Conservation (phyloP, 2,797 vertebrate genomes). For the Oreonectes daqikongensis region DNA sequence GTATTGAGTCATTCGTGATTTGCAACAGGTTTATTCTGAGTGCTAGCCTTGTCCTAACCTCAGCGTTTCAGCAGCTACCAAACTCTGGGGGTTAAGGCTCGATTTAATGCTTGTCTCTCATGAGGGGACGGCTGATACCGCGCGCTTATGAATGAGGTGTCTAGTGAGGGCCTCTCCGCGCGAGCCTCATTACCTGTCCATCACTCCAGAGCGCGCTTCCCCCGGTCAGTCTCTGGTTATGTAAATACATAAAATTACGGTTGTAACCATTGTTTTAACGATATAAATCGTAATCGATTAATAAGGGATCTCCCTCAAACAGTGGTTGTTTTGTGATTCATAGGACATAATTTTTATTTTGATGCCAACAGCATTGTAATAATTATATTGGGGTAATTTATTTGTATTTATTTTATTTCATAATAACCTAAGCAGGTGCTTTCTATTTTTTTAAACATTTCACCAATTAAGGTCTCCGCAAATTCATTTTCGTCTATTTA, state of each 20-base stretch:
- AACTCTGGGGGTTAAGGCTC: slow-evolving; percentile 56
- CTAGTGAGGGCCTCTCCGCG: slow-evolving; percentile 58
- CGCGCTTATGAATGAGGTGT: slow-evolving; percentile 74
- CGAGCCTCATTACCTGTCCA: slow-evolving; percentile 62
- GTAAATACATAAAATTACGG: slow-evolving; percentile 43
- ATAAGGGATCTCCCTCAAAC: neutral
- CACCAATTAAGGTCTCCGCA: neutral
- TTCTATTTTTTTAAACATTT: neutral
- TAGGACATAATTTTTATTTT: too few relatives aligned
- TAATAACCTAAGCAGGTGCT: too few relatives aligned
- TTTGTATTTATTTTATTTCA: too few relatives aligned
- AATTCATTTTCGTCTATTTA: neutral
- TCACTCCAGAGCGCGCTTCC: slow-evolving; percentile 51
- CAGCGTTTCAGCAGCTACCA: slow-evolving; percentile 46
- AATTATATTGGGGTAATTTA: too few relatives aligned
- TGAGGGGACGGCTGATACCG: slow-evolving; percentile 61
- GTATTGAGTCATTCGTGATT: slow-evolving; percentile 25
- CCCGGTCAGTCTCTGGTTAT: slow-evolving; percentile 54
- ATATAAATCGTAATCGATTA: neutral
- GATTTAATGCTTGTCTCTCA: slow-evolving; percentile 65
- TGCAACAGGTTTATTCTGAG: slow-evolving; percentile 48
- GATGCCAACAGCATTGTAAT: too few relatives aligned
- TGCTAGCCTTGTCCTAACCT: slow-evolving; percentile 36
- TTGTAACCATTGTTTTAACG: neutral
- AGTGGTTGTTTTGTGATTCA: too few relatives aligned